phyloP scores from a whole-genome alignment of 2,113 vertebrate genomes.

The Lophotis ruficrista region DNA sequence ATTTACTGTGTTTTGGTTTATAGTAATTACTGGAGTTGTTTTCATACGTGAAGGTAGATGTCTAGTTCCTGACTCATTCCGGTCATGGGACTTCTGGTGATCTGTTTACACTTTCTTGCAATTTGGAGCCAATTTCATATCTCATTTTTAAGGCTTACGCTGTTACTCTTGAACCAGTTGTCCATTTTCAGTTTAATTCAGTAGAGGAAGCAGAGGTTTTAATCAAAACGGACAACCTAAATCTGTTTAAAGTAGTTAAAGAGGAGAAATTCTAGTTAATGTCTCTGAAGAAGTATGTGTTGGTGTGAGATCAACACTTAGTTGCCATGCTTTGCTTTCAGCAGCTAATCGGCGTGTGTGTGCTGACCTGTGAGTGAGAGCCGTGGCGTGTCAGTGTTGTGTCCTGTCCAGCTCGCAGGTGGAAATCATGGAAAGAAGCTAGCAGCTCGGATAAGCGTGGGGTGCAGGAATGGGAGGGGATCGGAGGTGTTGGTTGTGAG shows the following conservation, averaged over 20 bases:
- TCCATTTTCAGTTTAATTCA: not conserved
- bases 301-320: not conserved
- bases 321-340: not conserved
- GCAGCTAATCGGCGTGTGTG: not conserved
- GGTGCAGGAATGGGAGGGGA: not conserved
- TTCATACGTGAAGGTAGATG: not conserved
- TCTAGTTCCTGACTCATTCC: not conserved
- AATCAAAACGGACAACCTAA: too few relatives aligned
- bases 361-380: not conserved
- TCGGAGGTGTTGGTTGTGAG: not conserved
- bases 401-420: not conserved
- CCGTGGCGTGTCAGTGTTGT: accelerated
- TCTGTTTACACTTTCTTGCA: not conserved
- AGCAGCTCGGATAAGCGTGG: not conserved
- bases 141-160: not conserved
- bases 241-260: not conserved
- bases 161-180: not conserved
- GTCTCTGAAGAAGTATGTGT: not conserved
- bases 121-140: not conserved
- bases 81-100: not conserved
- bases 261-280: not conserved
- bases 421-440: not conserved
- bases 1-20: not conserved
- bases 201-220: not conserved
- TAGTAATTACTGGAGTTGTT: not conserved